Percentiles rank a stretch among this genome's conserved stretches.
phyloP scores from a whole-genome alignment of 1,140 invertebrate genomes.

The Pogonomyrmex barbatus region DNA sequence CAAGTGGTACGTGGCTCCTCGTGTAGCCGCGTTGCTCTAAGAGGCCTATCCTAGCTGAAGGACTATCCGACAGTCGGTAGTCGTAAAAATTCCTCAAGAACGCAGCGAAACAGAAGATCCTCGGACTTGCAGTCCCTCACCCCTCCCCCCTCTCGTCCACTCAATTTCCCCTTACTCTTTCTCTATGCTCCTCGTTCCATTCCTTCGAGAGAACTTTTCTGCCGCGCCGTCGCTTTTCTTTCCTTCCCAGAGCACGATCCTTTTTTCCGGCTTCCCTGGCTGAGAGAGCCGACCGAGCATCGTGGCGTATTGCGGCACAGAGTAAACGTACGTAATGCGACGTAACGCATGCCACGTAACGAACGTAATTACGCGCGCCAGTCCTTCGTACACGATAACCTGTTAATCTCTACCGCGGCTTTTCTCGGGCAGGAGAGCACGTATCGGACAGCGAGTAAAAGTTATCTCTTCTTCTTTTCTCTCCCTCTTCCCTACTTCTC shows the following conservation, averaged over 20 bases:
- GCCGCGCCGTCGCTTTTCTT: constrained; percentile 53
- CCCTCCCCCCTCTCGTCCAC: too few relatives aligned
- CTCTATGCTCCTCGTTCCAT: constrained; percentile 4
- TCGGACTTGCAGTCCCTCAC: constrained; percentile 18
- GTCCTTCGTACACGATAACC: constrained; percentile 66
- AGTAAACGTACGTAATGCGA: constrained; percentile 72
- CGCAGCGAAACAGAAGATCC: constrained; percentile 66
- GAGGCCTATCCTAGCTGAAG: constrained; percentile 62
- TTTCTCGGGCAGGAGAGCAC: constrained; percentile 23
- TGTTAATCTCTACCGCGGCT: constrained; percentile 67
- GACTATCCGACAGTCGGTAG: constrained; percentile 39
- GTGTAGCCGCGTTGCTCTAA: constrained; percentile 15
- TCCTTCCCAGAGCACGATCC: constrained; percentile 21
- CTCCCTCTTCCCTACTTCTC: background rate
- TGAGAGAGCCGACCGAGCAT: background rate
- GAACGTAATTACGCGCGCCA: constrained; percentile 68
- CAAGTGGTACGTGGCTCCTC: constrained; percentile 55
- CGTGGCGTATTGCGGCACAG: constrained; percentile 5
- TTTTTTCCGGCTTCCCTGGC: constrained; percentile 45
- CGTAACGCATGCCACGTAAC: constrained; percentile 73
- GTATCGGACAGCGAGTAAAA: constrained; percentile 25
- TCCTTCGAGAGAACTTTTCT: constrained; percentile 28
- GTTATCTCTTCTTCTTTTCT: background rate
- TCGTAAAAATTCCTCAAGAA: constrained; percentile 73
- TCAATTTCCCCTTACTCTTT: background rate